Evolutionary conservation across 1,140 invertebrate genomes (phyloP), one percentile per base, ranked within the genome.

Genomic region (Sminthurinus signatus): DNA sequence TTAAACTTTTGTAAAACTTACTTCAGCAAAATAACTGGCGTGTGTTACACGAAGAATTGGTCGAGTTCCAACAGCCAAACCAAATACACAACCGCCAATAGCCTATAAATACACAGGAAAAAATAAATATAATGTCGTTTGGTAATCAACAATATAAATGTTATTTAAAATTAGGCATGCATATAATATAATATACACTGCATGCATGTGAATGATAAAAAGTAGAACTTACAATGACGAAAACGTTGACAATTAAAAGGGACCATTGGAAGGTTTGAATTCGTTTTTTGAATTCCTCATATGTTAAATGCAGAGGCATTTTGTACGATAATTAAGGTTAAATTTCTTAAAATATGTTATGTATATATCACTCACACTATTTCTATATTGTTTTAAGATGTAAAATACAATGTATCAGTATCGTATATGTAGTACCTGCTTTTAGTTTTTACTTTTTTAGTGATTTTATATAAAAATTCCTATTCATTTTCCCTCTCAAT

Each of bases 41-140:
- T 54, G 52, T 10, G 62, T 63, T 36, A 64, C 25, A 23, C 62
- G 42, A 1, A 64, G 31, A 39, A 64, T 48, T 0, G 55, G 46
- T 4, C 62, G 25, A 4, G 48, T 27, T 25, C 23, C 62, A 2
- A 64, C 55, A 1, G 55, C 48, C 12, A 64, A 23, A 12, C 62
- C 62, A 42, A 64, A 60, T 3, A 51, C 52, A 23, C 44, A 50
- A 8, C 56, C 62, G 14, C 62, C 62, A 19, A 44, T 52, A 17
- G 25, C 56, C 62, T 64, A 23, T 15, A 54, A 21, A 27, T 52
- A 4, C n/a, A n/a, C n/a, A n/a, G n/a, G n/a, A n/a, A n/a, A n/a
- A n/a, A n/a, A n/a, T n/a, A n/a, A n/a, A n/a, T n/a, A n/a, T n/a
- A n/a, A n/a, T n/a, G n/a, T n/a, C n/a, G n/a, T n/a, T n/a, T n/a